Percentiles rank a stretch among this genome's conserved stretches.
phyloP scores from a whole-genome alignment of 2,888 invertebrate species.

The Euzetes globulus region DNA sequence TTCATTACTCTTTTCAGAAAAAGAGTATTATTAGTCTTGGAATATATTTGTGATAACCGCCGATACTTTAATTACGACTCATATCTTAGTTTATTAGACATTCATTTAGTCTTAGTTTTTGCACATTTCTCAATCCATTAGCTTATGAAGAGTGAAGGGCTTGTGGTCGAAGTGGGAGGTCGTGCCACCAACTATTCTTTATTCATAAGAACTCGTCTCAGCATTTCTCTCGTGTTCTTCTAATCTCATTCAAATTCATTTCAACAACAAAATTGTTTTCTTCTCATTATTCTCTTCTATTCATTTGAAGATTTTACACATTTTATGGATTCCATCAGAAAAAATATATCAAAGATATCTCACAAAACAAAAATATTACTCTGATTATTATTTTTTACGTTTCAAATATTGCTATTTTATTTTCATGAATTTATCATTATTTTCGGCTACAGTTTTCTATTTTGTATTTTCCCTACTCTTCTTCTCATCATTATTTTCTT shows the following conservation, averaged over 20 bases:
- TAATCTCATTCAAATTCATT: conserved; percentile 25
- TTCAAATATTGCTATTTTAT: conserved; percentile 20
- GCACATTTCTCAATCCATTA: not conserved
- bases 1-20: not conserved
- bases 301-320: conserved; percentile 6
- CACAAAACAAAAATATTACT: not conserved
- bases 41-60: not conserved
- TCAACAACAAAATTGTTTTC: not conserved
- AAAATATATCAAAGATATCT: not conserved
- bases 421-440: conserved; percentile 27
- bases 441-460: not conserved
- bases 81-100: not conserved
- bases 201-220: not conserved
- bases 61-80: not conserved
- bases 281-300: not conserved
- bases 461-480: not conserved
- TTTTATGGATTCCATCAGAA: conserved; percentile 22
- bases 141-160: not conserved
- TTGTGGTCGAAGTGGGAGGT: conserved; percentile 29
- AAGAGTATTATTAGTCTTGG: not conserved
- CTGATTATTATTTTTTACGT: conserved; percentile 17
- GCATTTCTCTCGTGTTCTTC: not conserved
- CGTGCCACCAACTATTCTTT: conserved; percentile 8
- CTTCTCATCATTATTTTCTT: conserved; percentile 23
- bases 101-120: no score